phyloP scores from a whole-genome alignment of 2,888 invertebrate species.

The Drosophila kanekoi region DNA sequence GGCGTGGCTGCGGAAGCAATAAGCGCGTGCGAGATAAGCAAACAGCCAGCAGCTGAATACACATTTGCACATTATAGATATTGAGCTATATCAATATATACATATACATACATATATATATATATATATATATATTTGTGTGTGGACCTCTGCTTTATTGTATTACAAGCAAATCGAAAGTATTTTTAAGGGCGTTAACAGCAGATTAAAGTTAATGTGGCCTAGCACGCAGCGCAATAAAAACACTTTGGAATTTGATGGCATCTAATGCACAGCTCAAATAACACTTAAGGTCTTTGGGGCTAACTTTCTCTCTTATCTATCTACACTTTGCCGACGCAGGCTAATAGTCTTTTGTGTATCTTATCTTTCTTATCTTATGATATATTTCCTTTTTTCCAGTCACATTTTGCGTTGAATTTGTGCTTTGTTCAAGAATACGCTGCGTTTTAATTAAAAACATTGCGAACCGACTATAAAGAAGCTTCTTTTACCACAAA shows the following conservation, averaged over 20 bases:
- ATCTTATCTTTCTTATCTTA: conserved; percentile 14
- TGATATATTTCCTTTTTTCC: conserved; percentile 3
- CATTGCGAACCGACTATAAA: neutral
- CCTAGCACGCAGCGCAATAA: conserved; percentile 7
- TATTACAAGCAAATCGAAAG: conserved; percentile 27
- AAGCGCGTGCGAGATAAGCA: conserved; percentile 55
- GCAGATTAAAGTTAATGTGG: conserved; percentile 31
- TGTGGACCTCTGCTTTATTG: conserved; percentile 24
- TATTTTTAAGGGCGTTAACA: conserved; percentile 29
- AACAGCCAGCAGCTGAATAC: conserved; percentile 52
- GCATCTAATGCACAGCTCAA: conserved; percentile 15
- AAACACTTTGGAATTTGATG: conserved; percentile 7
- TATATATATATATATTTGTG: conserved; percentile 6
- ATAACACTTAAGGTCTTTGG: conserved; percentile 7
- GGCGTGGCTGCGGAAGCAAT: conserved; percentile 25
- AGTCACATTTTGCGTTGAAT: neutral
- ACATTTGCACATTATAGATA: conserved; percentile 58
- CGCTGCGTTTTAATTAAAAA: conserved; percentile 3
- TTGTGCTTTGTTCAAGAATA: neutral
- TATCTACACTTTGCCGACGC: neutral
- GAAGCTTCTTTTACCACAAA: neutral
- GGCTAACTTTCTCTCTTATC: conserved; percentile 1
- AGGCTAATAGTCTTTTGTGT: conserved; percentile 8
- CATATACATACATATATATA: neutral
- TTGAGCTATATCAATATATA: conserved; percentile 32